These are phyloP conservation scores for Alviniconcha strummeri DNA, from an alignment of 2,888 invertebrate species.

Conservation along the genomic window DNA sequence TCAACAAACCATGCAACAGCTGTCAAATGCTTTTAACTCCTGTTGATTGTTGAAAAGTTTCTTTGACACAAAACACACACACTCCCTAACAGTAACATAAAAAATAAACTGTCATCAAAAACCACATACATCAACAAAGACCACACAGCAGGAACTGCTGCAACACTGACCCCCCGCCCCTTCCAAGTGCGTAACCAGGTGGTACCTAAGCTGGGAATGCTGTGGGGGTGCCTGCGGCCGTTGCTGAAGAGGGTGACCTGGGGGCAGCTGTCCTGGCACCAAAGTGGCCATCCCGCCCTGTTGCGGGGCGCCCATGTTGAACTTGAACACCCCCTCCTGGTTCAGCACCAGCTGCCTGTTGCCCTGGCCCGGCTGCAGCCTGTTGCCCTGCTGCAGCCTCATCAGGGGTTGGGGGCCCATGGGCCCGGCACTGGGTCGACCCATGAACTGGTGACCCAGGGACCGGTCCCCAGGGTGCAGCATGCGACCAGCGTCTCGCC, in stretches of 20 bases:
- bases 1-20: too few relatives aligned
- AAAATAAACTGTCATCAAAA: too few relatives aligned
- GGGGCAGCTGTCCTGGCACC: constrained; percentile 1
- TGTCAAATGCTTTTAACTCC: too few relatives aligned
- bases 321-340: not conserved
- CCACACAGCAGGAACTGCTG: too few relatives aligned
- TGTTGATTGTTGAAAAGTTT: too few relatives aligned
- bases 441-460: not conserved
- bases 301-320: constrained; percentile 10
- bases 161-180: too few relatives aligned
- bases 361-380: constrained; percentile 13
- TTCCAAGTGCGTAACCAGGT: too few relatives aligned
- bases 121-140: too few relatives aligned
- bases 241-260: not conserved
- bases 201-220: not conserved
- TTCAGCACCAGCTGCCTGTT: not conserved
- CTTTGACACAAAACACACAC: too few relatives aligned
- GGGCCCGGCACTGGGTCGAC: not conserved
- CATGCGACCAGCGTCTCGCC: not conserved
- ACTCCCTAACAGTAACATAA: too few relatives aligned
- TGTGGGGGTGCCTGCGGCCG: not conserved
- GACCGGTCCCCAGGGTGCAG: not conserved
- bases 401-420: not conserved
- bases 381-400: not conserved
- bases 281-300: not conserved